Base-by-base conservation (phyloP, 1,140 invertebrate genomes). In the Aphelenchoides fujianensis region DNA sequence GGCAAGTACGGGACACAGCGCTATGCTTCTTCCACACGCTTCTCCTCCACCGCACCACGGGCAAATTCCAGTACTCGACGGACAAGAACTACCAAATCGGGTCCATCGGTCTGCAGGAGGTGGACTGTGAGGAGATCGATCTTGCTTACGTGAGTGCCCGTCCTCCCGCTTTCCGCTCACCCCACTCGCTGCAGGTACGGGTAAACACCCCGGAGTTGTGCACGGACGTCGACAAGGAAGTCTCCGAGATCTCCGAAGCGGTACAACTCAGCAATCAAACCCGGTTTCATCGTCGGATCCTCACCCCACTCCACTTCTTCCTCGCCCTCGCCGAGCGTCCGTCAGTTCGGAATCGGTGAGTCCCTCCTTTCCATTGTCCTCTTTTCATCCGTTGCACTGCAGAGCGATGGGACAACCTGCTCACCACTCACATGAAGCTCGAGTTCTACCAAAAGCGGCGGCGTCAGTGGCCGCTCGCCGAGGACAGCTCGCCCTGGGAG, bases 181-280 rank as follows among this genome's bases (percentile, higher is more conserved):
- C 2, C 34, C 9, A 34, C 53, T 59, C 41, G 16, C 9, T 74
- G 70, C 28, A 75, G 74, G 63, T 77, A 75, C 76, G 76, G 54
- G 77, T 78, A 23, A 78, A 80, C 63, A 79, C 71, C 76, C 74
- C 68, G 23, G 78, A 78, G 66, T 64, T 78, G 31, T 41, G 75
- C 31, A 57, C 59, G 0, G 68, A 81, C 34, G 70, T 78, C 9
- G 69, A 78, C 12, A 52, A 63, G 67, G 75, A 80, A 57, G 75
- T 81, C 2, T 28, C 23, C n/a, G 53, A 74, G 19, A 77, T 61
- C 36, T 7, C 57, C n/a, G 35, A 74, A 35, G 74, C 71, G 48
- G 63, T 77, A n/a, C 48, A n/a, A 75, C 35, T 72, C 19, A 7
- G 27, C 34, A 23, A 67, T 53, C 9, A 31, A 27, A 9, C n/a